Percentiles rank a stretch among this genome's conserved stretches.
Evolutionary conservation across 1,140 invertebrate genomes (phyloP).

Genomic region (Eupristina koningsbergeri): DNA sequence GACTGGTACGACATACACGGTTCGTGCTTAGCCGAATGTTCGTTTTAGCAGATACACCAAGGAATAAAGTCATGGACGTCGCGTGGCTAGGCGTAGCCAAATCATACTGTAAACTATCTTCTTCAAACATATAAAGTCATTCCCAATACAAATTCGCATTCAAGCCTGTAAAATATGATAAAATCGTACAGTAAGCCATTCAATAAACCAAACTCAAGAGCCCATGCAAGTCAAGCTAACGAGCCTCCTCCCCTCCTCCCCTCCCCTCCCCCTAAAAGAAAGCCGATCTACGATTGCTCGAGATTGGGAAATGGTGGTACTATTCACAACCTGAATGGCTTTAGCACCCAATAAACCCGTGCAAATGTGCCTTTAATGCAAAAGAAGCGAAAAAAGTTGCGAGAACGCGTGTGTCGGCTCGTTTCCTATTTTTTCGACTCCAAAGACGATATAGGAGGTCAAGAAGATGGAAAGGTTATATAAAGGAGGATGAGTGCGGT

Average conservation of each 20-base stretch:
- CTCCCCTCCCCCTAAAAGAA: no score
- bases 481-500: slow-evolving; percentile 38
- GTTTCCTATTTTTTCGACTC: slow-evolving; percentile 31
- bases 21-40: no score
- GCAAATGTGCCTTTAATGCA: slow-evolving; percentile 65
- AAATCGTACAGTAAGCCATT: slow-evolving; percentile 37
- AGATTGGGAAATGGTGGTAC: slow-evolving; percentile 34
- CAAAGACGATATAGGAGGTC: slow-evolving; percentile 7
- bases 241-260: slow-evolving; percentile 42
- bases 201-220: slow-evolving; percentile 51
- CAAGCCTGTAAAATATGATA: slow-evolving; percentile 35
- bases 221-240: slow-evolving; percentile 43
- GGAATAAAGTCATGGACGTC: slow-evolving; percentile 41
- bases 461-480: slow-evolving; percentile 45
- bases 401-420: slow-evolving; percentile 4
- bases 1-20: no score
- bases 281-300: slow-evolving; percentile 17
- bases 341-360: slow-evolving; percentile 66
- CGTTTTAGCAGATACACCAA: background rate
- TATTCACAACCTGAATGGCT: slow-evolving; percentile 52
- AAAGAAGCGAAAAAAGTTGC: slow-evolving; percentile 52
- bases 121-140: background rate
- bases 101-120: slow-evolving; percentile 32
- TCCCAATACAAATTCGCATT: background rate
- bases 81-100: slow-evolving; percentile 50